Evolutionary conservation across 2,113 vertebrate species (phyloP).

Genomic region (Addax nasomaculatus): DNA sequence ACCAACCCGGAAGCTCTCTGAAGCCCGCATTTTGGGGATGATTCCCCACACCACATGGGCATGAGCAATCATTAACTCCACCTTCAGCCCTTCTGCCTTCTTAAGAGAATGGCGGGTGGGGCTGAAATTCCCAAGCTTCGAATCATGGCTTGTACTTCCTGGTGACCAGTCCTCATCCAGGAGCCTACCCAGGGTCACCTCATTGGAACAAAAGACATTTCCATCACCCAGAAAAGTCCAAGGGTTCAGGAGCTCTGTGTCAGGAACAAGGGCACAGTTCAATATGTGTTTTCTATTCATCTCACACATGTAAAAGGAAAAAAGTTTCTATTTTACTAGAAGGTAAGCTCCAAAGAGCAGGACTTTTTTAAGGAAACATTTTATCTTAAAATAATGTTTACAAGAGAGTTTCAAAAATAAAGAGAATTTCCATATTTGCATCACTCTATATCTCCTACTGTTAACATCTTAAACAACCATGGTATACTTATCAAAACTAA

Average conservation of each 20-base stretch:
- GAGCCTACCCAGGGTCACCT: neutral
- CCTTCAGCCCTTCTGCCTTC: neutral
- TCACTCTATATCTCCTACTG: neutral
- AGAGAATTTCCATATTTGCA: neutral
- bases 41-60: neutral
- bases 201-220: neutral
- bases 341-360: neutral
- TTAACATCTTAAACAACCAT: neutral
- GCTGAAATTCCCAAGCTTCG: neutral
- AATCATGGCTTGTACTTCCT: neutral
- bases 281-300: neutral
- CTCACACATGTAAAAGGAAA: neutral
- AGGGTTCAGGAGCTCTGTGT: neutral
- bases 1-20: neutral
- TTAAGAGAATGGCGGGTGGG: neutral
- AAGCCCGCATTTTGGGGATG: neutral
- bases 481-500: neutral
- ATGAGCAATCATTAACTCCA: neutral
- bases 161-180: neutral
- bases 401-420: neutral
- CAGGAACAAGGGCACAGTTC: neutral
- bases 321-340: neutral
- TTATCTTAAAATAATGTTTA: neutral
- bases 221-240: neutral
- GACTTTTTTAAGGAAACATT: neutral